Evolutionary conservation across 2,888 invertebrate species (phyloP), one percentile per base, ranked within the genome.

Genomic region (Priocnemis perturbator): DNA sequence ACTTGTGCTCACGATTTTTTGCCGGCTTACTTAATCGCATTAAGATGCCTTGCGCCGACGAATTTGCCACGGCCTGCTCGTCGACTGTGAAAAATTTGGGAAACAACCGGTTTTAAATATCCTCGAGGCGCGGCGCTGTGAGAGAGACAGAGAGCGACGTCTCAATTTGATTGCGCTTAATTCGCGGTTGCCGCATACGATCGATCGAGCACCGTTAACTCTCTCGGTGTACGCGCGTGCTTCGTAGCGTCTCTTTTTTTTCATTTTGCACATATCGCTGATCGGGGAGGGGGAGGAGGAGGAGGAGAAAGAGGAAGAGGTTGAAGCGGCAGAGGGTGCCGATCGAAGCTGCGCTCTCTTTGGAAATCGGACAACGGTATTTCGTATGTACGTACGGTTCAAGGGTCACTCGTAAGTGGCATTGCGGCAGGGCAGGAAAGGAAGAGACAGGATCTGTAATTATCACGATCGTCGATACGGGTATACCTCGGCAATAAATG

Each of bases 331-430:
- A 9, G 37, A 37, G 37, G 37, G 37, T 7, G 37, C 37, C 37
- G 37, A 37, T 37, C 37, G 37, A 37, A 11, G 37, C 37, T 5
- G 60, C 47, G 73, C 71, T 69, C 68, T 71, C 69, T 76, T 76
- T 69, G 71, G 76, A 66, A 78, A 78, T 77, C 74, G 67, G 73
- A 60, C 60, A 73, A 81, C 81, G 79, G 81, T 79, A 79, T 71
- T 75, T 62, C 64, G 63, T 61, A 19, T 50, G 50, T 19, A 14
- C 59, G 62, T 64, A 60, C 59, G 65, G 81, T 70, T 79, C 81
- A 79, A 65, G 73, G 81, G 81, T 79, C 79, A 69, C 5, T 21
- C 56, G 66, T 73, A 73, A 81, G 72, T 76, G 72, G 78, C 73
- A 80, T 69, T 73, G 73, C 76, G 72, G 65, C 70, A 65, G 69